A percentile compares a stretch with the other conserved stretches of the same genome.
These are phyloP conservation scores for Oreortyx pictus DNA, from an alignment of 2,797 vertebrate species.

Conservation along the genomic window DNA sequence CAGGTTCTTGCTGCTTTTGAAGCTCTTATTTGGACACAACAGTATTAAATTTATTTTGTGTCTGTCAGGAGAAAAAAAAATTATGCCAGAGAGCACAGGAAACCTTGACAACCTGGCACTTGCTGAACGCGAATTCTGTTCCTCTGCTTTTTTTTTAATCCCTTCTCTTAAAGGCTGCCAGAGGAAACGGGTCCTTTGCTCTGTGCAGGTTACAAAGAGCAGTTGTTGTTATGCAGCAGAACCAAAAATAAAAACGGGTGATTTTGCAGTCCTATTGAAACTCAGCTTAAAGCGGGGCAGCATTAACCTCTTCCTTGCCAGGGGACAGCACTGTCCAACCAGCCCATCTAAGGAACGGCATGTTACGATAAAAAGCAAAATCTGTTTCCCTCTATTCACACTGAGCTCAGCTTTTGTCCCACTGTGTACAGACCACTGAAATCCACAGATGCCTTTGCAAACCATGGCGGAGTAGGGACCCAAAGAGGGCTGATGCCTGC, in stretches of 20 bases:
- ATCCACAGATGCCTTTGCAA: neutral
- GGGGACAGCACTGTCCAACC: neutral
- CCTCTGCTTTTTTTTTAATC: slow-evolving; percentile 23
- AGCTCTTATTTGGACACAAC: neutral
- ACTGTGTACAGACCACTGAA: neutral
- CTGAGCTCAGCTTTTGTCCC: neutral
- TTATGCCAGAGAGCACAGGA: slow-evolving; percentile 15
- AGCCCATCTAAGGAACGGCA: neutral
- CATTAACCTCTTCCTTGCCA: slow-evolving; percentile 3
- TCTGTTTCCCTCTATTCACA: neutral
- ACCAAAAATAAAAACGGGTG: slow-evolving; percentile 3
- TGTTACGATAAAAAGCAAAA: rapidly evolving
- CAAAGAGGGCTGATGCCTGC: neutral
- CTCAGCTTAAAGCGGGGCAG: neutral
- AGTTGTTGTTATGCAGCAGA: slow-evolving; percentile 16
- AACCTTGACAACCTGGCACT: slow-evolving; percentile 71
- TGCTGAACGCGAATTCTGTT: slow-evolving; percentile 2
- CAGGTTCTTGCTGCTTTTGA: neutral
- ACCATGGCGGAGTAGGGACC: neutral
- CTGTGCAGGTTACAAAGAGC: slow-evolving; percentile 20
- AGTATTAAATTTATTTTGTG: neutral
- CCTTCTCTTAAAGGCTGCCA: neutral
- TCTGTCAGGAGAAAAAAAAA: neutral
- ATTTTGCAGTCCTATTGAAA: neutral
- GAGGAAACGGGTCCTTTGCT: neutral